Evolutionary conservation across 1,140 invertebrate species (phyloP).

Genomic region (Halyomorpha halys): DNA sequence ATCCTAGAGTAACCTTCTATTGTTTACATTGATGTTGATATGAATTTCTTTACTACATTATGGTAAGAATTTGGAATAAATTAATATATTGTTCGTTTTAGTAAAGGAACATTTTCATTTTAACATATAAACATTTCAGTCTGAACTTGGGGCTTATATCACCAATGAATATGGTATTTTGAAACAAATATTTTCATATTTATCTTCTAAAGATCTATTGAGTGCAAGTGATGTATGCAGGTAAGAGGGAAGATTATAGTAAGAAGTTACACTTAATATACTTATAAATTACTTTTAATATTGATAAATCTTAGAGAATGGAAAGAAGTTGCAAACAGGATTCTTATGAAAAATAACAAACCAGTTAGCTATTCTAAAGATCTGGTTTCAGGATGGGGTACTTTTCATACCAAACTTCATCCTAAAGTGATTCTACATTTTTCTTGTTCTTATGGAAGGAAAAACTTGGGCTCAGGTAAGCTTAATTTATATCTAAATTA

Average conservation of each 20-base stretch:
- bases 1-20: too few relatives aligned
- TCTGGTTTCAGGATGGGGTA: not conserved
- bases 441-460: not conserved
- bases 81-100: not conserved
- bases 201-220: not conserved
- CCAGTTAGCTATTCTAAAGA: slow-evolving; percentile 1
- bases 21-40: too few relatives aligned
- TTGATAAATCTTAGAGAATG: slow-evolving; percentile 19
- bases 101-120: not conserved
- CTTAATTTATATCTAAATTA: too few relatives aligned
- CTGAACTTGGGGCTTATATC: slow-evolving; percentile 9
- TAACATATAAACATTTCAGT: not conserved
- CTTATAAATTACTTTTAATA: not conserved
- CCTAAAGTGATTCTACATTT: slow-evolving; percentile 5
- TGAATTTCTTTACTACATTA: too few relatives aligned
- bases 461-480: not conserved
- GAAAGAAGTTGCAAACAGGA: not conserved
- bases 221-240: slow-evolving; percentile 11
- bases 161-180: slow-evolving; percentile 16
- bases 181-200: slow-evolving; percentile 10
- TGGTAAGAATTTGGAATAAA: not conserved
- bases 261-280: too few relatives aligned
- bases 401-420: not conserved
- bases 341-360: not conserved
- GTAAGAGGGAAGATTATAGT: not conserved